Percentiles rank a stretch among this genome's conserved stretches.
These are phyloP conservation scores for Vannuccia rotundouncinata DNA, from an alignment of 2,888 invertebrate species.

Conservation along the genomic window DNA sequence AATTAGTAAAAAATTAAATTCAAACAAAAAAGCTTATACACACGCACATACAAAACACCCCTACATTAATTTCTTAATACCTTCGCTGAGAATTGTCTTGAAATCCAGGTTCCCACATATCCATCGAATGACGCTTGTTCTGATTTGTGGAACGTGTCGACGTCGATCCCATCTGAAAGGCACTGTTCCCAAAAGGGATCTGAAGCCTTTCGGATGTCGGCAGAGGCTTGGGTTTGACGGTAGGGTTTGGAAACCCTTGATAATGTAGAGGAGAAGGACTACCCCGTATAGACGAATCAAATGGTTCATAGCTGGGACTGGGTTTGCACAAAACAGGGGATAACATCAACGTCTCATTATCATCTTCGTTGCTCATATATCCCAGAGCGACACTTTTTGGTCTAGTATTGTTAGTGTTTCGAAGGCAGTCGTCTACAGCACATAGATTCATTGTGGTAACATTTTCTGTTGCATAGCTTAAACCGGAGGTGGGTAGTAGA, in stretches of 20 bases:
- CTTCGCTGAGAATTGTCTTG: no score
- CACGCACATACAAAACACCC: no score
- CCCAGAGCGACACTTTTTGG: neutral
- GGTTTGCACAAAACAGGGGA: neutral
- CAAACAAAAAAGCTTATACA: no score
- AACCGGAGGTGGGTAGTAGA: neutral
- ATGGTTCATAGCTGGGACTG: neutral
- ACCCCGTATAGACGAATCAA: neutral
- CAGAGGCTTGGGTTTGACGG: neutral
- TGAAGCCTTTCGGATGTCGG: neutral
- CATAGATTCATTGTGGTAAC: neutral
- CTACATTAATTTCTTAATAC: no score
- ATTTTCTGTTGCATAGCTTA: conserved; percentile 2
- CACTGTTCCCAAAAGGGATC: neutral
- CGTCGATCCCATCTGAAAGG: neutral
- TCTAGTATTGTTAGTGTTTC: neutral
- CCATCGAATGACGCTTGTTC: neutral
- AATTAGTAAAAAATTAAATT: no score
- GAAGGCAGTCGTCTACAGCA: neutral
- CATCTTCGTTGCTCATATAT: neutral
- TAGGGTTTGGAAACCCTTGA: neutral
- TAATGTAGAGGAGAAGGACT: conserved; percentile 10
- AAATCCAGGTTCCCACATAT: neutral
- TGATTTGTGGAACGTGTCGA: neutral
- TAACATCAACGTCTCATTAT: neutral